Percentiles rank a stretch among this genome's conserved stretches.
Evolutionary conservation across 2,888 invertebrate species (phyloP).

Genomic region (Drosophila longiperda): DNA sequence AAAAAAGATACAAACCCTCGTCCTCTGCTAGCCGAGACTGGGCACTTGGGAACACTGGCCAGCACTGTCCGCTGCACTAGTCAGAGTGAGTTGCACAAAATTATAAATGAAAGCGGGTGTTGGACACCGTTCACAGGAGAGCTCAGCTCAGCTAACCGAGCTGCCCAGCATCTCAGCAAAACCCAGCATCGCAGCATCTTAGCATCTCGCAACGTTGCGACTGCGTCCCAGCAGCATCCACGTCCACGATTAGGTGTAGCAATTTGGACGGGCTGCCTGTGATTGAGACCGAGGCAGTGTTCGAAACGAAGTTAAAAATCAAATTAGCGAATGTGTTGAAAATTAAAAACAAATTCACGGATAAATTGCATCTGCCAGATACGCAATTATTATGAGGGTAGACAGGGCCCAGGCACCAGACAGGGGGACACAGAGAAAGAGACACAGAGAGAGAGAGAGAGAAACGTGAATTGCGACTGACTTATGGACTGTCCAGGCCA

Average conservation of each 20-base stretch:
- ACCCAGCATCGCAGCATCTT: constrained; percentile 1
- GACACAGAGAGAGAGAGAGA: constrained; percentile 3
- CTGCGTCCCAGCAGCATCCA: constrained; percentile 39
- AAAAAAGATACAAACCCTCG: constrained; percentile 67
- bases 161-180: not conserved
- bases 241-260: constrained; percentile 78
- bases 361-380: constrained; percentile 84
- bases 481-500: constrained; percentile 62
- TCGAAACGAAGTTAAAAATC: constrained; percentile 84
- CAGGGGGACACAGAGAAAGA: not conserved
- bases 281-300: constrained; percentile 80
- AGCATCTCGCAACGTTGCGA: constrained; percentile 9
- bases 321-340: constrained; percentile 86
- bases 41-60: constrained; percentile 64
- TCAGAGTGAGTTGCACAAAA: constrained; percentile 78
- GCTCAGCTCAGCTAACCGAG: constrained; percentile 14
- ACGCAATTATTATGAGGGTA: constrained; percentile 82
- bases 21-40: constrained; percentile 17
- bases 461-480: constrained; percentile 46
- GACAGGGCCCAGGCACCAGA: constrained; percentile 30
- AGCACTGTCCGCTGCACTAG: constrained; percentile 16
- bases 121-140: constrained; percentile 61
- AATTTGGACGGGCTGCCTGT: constrained; percentile 77
- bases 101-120: constrained; percentile 81
- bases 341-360: constrained; percentile 85